Conservation (phyloP, 2,113 vertebrate genomes). For the Thamnophis sirtalis region DNA sequence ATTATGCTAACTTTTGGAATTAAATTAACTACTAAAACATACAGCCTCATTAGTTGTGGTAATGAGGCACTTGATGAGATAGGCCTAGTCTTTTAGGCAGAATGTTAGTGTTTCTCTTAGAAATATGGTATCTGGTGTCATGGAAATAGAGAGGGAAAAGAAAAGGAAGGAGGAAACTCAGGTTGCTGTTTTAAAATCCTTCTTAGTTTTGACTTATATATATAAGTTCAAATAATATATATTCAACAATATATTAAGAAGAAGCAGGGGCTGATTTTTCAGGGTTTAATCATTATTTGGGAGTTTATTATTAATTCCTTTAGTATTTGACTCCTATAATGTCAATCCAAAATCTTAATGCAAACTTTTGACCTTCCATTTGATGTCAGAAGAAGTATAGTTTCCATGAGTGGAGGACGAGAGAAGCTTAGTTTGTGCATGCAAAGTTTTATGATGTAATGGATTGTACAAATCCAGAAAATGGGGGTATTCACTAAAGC, state of each 20-base stretch:
- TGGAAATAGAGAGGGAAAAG: background rate
- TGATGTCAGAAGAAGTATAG: background rate
- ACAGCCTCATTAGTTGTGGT: conserved; percentile 53
- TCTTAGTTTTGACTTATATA: background rate
- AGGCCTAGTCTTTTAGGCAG: conserved; percentile 26
- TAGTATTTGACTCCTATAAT: background rate
- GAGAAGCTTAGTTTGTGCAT: background rate
- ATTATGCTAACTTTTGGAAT: conserved; percentile 52
- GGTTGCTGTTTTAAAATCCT: background rate
- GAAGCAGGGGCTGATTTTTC: background rate
- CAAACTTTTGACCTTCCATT: background rate
- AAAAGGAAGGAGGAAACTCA: background rate
- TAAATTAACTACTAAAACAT: conserved; percentile 37
- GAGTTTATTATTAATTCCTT: background rate
- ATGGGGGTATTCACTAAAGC: background rate
- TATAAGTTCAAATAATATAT: too few species aligned
- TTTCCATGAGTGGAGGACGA: background rate
- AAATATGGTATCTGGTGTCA: background rate
- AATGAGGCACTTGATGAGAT: conserved; percentile 48
- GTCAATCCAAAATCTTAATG: background rate
- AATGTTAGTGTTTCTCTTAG: background rate
- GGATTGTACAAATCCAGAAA: background rate
- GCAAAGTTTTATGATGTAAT: background rate
- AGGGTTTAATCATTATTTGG: background rate
- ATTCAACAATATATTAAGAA: background rate